Percentiles rank a stretch among this genome's conserved stretches.
phyloP scores from a whole-genome alignment of 2,888 invertebrate genomes.

The Drosophila dives region DNA sequence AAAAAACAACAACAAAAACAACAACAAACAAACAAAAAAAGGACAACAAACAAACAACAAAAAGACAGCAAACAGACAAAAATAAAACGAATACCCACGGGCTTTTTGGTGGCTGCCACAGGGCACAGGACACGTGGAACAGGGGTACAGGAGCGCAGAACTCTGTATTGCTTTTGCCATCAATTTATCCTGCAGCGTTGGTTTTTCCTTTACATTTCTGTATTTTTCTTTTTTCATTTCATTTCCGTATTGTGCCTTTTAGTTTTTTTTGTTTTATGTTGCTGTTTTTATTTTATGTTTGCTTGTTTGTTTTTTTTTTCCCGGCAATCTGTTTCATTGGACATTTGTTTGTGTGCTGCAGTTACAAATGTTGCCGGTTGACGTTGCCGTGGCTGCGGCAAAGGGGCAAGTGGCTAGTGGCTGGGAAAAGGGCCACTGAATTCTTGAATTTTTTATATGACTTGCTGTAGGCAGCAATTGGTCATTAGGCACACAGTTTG shows the following conservation, averaged over 20 bases:
- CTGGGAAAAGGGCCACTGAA: background rate
- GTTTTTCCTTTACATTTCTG: slow-evolving; percentile 36
- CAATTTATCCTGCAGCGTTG: slow-evolving; percentile 67
- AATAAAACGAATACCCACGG: slow-evolving; percentile 4
- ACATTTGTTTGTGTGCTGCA: slow-evolving; percentile 72
- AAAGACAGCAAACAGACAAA: background rate
- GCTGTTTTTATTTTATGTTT: slow-evolving; percentile 16
- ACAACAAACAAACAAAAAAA: slow-evolving; percentile 1
- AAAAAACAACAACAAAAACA: background rate
- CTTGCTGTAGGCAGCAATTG: slow-evolving; percentile 62
- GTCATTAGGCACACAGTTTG: slow-evolving; percentile 71
- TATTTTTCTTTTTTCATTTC: slow-evolving; percentile 15
- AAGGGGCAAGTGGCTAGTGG: background rate
- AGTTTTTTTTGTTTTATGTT: slow-evolving; percentile 16
- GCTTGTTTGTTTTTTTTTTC: slow-evolving; percentile 62
- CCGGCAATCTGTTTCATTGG: slow-evolving; percentile 76
- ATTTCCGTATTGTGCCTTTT: background rate
- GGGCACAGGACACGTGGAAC: background rate
- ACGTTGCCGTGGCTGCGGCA: slow-evolving; percentile 5
- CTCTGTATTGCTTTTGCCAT: slow-evolving; percentile 65
- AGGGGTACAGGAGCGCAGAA: background rate
- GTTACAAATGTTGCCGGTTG: slow-evolving; percentile 59
- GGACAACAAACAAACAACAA: too few species aligned
- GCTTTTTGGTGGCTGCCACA: background rate
- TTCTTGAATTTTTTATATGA: slow-evolving; percentile 39